Base-by-base conservation (phyloP, 2,797 vertebrate species). In the Spea hammondii region DNA sequence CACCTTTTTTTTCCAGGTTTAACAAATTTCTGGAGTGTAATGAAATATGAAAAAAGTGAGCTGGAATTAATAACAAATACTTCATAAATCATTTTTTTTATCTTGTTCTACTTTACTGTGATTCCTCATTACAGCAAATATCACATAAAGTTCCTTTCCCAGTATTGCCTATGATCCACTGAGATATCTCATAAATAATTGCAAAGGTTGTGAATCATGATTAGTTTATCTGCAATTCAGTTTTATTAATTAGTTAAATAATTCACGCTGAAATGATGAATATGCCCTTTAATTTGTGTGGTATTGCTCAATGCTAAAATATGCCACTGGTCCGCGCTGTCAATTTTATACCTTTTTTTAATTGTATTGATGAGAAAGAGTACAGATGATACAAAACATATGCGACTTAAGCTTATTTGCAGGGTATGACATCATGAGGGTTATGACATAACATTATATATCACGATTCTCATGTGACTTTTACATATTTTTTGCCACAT, bases 211-310 rank as follows among this genome's bases (percentile, higher is more conserved):
- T 68, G 74, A 68, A 76, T 68, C 46, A 45, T 45, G 54, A 50
- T 69, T 76, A 59, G 65, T 76, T 69, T 69, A 55, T 48, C 60
- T 45, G 75, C 75, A 60, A 70, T 49, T 77, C 66, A 70, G 12
- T 70, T 44, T 62, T 49, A 70, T 77, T 64, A 77, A 62, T 68
- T 46, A 70, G 47, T 62, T 77, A 77, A 77, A 77, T 77, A 77
- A 77, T 77, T 77, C 11, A 77, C 45, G 47, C 48, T 51, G 48
- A 77, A 70, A 49, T 70, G 75, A 70, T 77, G 48, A 70, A 77
- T 76, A 14, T 8, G 14, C 8, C 59, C 10, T 46, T n/a, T 53
- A 47, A 46, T 44, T 49, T 68, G 64, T 46, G 48, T 14, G 53
- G 17, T 44, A 48, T 57, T 76, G 46, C 65, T 67, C 53, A 47